These are phyloP conservation scores for Protosalanx chinensis DNA, from an alignment of 2,797 vertebrate species.

Conservation along the genomic window DNA sequence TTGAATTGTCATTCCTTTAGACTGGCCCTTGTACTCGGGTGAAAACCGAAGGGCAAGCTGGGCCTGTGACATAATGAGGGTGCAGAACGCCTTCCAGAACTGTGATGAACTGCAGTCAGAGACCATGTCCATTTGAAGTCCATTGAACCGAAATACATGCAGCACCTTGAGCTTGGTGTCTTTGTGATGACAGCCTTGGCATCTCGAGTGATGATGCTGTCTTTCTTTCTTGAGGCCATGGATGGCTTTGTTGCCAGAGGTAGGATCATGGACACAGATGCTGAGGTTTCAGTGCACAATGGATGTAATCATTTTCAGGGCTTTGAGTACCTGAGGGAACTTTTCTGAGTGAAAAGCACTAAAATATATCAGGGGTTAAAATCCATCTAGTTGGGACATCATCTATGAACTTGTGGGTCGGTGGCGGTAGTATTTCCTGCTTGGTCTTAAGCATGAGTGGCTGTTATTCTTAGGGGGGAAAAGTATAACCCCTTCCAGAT, in stretches of 20 bases:
- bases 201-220: constrained; percentile 29
- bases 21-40: background rate
- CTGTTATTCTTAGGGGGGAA: constrained; percentile 32
- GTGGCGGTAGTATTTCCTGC: constrained; percentile 37
- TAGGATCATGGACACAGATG: constrained; percentile 39
- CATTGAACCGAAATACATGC: background rate
- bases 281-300: constrained; percentile 24
- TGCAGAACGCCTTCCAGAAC: background rate
- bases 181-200: constrained; percentile 31
- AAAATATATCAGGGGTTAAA: constrained; percentile 31
- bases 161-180: background rate
- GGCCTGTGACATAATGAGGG: background rate
- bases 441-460: constrained; percentile 34
- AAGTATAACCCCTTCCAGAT: constrained; percentile 33
- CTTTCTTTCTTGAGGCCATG: constrained; percentile 32
- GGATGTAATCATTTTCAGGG: constrained; percentile 26
- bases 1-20: too few species aligned
- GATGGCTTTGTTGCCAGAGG: constrained; percentile 36
- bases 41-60: background rate
- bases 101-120: background rate
- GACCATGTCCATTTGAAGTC: background rate
- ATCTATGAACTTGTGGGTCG: constrained; percentile 31
- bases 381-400: constrained; percentile 37
- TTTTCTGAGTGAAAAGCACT: constrained; percentile 30
- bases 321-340: constrained; percentile 31